Conservation (phyloP, 2,113 vertebrate species). For the Tupaia tana region DNA sequence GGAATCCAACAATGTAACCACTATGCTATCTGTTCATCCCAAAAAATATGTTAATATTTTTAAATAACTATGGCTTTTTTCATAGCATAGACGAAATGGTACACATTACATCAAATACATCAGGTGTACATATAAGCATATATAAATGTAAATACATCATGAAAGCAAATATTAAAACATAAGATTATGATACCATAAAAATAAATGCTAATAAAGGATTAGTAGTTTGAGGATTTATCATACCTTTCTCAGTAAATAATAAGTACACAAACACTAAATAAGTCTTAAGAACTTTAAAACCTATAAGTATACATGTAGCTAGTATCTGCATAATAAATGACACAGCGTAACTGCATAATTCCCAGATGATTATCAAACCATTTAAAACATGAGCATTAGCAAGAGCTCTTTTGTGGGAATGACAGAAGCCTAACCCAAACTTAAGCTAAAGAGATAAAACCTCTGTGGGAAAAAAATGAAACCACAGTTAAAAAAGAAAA, state of each 20-base stretch:
- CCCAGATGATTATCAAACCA: background rate
- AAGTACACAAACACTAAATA: background rate
- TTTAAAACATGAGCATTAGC: background rate
- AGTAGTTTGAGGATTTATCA: background rate
- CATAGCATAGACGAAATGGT: background rate
- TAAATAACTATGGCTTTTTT: background rate
- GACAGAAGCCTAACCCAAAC: background rate
- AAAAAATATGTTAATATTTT: background rate
- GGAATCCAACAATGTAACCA: no score
- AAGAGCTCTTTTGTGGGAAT: background rate
- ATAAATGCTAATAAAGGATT: background rate
- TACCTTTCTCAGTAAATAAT: background rate
- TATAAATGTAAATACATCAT: background rate
- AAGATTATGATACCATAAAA: background rate
- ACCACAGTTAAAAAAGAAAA: background rate
- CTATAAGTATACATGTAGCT: background rate
- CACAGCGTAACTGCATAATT: background rate
- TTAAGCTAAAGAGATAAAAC: background rate
- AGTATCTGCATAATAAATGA: background rate
- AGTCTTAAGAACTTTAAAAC: background rate
- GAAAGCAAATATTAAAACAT: background rate
- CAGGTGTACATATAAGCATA: background rate
- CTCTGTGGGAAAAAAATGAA: background rate
- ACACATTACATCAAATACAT: background rate
- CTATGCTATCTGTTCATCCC: no score